Base-by-base conservation (phyloP, 1,140 invertebrate species). In the Lamellibrachia luymesi region DNA sequence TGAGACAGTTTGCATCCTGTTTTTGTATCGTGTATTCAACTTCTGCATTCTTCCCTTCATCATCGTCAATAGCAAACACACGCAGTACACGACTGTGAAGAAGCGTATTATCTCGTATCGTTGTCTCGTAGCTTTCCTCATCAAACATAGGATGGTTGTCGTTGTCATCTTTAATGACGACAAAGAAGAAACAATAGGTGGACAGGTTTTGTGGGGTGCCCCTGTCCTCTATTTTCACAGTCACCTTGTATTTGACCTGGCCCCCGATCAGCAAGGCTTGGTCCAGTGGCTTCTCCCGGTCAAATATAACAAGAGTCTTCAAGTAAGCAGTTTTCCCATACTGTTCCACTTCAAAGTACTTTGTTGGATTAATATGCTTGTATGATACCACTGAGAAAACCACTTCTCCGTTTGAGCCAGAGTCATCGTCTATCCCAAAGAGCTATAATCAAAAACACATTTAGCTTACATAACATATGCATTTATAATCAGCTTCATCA, bases 31-130 rank as follows among this genome's bases (percentile, higher is more conserved):
- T 27, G 51, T 94, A 94, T 4, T 2, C n/a, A 22, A 94, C 50
- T n/a, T 93, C 56, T 17, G 38, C 93, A 93, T 94, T 93, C 7
- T 50, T n/a, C 51, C 92, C 92, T 50, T 89, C 90, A 90, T 94
- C 93, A 50, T 56, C 50, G 38, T 94, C 93, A 10, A 92, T 51
- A 25, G 93, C 93, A 94, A 94, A 93, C 25, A 94, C 93, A 38
- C 92, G 51, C 49, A 93, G 2, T 5, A 94, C 38, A 4, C 92
- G 64, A 4, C 49, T 49, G 64, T 92, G n/a, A 2, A 2, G 2
- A n/a, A 7, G 51, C 4, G 64, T 80, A 17, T 93, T 50, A 52
- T 49, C 10, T 50, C 10, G 17, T 25, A 93, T 64, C 49, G 25
- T 93, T 7, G 51, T 93, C 22, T 50, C n/a, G 38, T 93, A 93